Base-by-base conservation (phyloP, 1,140 invertebrate genomes). In the Leptopilina boulardi region DNA sequence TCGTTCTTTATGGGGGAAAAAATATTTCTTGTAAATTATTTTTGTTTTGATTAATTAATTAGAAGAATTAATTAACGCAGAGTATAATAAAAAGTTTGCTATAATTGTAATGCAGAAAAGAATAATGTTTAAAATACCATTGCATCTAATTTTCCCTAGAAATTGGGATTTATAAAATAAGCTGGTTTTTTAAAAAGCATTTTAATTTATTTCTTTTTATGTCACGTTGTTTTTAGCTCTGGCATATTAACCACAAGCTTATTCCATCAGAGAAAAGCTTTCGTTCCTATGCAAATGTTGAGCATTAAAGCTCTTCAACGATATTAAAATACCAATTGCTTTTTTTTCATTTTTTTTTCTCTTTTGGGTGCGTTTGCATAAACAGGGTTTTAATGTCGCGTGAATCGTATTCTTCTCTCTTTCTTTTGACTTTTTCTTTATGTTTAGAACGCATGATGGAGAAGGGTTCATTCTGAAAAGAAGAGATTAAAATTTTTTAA, bases 371-470 rank as follows among this genome's bases (percentile, higher is more conserved):
- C 13, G 59, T 30, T 30, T 34, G 59, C 26, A 66, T 34, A 66
- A 66, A 26, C 59, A 66, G 26, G 59, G 21, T 66, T 66, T 66
- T 66, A 66, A 66, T 34, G 59, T 66, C 26, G 56, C 56, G 56
- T 26, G 21, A 66, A 66, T 66, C 56, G 56, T 30, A 30, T 66
- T 11, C 56, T 30, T 30, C 26, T n/a, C 59, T 23, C 0, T 56
- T 56, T 8, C 8, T n/a, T n/a, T 19, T 23, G 19, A 3, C 21
- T 23, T 56, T 56, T 18, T 54, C 51, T 54, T 19, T 21, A 54
- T 54, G n/a, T 54, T n/a, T n/a, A n/a, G n/a, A n/a, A 26, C 9
- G 21, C 21, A 13, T 59, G 19, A 9, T 9, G 56, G n/a, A 13
- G 11, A 30, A 13, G 21, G 56, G 56, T 26, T 56, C 19, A 26